A percentile compares a stretch with the other conserved stretches of the same genome.
phyloP scores from a whole-genome alignment of 2,888 invertebrate genomes.

The Lingula anatina region DNA sequence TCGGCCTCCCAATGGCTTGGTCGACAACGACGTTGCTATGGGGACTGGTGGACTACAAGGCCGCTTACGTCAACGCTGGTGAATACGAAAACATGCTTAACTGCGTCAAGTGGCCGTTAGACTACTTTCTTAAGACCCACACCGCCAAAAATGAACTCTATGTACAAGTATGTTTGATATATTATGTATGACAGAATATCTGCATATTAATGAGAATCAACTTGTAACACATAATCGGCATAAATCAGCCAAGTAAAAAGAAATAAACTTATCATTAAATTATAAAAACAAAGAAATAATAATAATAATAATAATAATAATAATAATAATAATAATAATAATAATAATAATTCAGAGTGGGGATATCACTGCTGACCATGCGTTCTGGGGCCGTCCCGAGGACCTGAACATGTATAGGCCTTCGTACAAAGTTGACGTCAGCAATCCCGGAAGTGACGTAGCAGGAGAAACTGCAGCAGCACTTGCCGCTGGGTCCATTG shows the following conservation, averaged over 20 bases:
- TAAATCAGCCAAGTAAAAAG: too few relatives aligned
- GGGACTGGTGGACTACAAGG: constrained; percentile 16
- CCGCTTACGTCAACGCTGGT: constrained; percentile 14
- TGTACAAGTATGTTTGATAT: constrained; percentile 7
- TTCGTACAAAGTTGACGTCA: constrained; percentile 57
- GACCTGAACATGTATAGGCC: constrained; percentile 58
- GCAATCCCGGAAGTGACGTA: constrained; percentile 60
- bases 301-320: too few relatives aligned
- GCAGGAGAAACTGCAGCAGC: constrained; percentile 61
- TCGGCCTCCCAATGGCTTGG: constrained; percentile 26
- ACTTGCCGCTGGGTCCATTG: constrained; percentile 57
- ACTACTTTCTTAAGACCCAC: constrained; percentile 58
- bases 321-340: too few relatives aligned
- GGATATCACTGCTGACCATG: constrained; percentile 57
- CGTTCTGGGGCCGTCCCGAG: constrained; percentile 62
- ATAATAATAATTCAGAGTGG: too few relatives aligned
- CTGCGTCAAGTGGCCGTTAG: constrained; percentile 58
- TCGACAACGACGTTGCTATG: constrained; percentile 18
- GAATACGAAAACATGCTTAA: constrained; percentile 20
- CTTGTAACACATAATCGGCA: too few relatives aligned
- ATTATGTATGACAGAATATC: too few relatives aligned
- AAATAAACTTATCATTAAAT: too few relatives aligned
- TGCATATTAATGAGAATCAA: too few relatives aligned
- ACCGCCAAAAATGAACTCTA: constrained; percentile 6
- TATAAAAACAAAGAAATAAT: too few relatives aligned